Percentiles rank a stretch among this genome's conserved stretches.
phyloP scores from a whole-genome alignment of 2,113 vertebrate genomes.

The Suricata suricatta region DNA sequence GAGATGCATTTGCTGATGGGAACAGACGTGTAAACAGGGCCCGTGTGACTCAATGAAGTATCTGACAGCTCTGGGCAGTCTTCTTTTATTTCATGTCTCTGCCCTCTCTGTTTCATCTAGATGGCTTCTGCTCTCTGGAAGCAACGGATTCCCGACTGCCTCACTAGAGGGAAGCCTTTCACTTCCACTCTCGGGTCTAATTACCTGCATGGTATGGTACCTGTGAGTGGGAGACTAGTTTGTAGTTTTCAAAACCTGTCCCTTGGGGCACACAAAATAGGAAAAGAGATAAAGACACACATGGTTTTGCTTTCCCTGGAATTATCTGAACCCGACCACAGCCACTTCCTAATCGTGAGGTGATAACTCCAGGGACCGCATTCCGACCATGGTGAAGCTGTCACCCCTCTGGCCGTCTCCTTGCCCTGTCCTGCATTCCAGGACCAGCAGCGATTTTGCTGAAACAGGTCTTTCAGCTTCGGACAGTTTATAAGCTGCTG shows the following conservation, averaged over 20 bases:
- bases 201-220: background rate
- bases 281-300: slow-evolving; percentile 33
- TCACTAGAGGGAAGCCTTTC: background rate
- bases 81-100: background rate
- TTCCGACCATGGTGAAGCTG: background rate
- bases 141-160: background rate
- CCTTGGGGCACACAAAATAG: background rate
- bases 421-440: slow-evolving; percentile 3
- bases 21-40: background rate
- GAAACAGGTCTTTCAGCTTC: background rate
- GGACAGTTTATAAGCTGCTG: background rate
- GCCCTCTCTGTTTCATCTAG: background rate
- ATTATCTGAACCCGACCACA: background rate
- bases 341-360: slow-evolving; percentile 51
- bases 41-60: background rate
- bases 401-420: background rate
- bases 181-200: background rate
- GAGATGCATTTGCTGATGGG: background rate
- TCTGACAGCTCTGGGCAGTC: background rate
- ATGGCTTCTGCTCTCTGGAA: background rate
- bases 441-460: background rate
- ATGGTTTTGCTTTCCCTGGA: background rate
- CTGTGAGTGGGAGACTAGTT: background rate
- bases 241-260: background rate
- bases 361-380: slow-evolving; percentile 21